Conservation (phyloP, 1,140 invertebrate species). For the Ceratoteleas bidentatus region DNA sequence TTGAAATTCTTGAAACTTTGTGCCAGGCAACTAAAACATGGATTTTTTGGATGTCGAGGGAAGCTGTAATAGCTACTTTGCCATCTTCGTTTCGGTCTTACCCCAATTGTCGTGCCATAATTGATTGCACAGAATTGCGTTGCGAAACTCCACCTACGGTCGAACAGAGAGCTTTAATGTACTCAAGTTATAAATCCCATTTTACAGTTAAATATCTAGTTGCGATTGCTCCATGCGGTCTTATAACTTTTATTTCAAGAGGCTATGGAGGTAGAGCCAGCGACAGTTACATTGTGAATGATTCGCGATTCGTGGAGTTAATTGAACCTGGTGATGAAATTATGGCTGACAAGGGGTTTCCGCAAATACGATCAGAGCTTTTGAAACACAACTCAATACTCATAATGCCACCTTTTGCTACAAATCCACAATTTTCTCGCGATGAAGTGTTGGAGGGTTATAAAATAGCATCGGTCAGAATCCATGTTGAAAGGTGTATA, state of each 20-base stretch:
- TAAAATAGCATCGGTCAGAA: not conserved
- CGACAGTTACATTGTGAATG: constrained; percentile 4
- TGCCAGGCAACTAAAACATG: constrained; percentile 35
- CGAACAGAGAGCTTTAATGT: constrained; percentile 10
- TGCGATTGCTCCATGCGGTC: not conserved
- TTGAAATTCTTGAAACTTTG: constrained; percentile 19
- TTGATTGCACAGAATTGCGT: constrained; percentile 7
- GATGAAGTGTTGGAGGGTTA: not conserved
- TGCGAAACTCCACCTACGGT: constrained; percentile 2
- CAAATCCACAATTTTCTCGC: not conserved
- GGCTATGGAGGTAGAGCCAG: constrained; percentile 1
- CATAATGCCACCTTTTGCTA: constrained; percentile 1
- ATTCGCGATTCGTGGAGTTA: not conserved
- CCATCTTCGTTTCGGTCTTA: not conserved
- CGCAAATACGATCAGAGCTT: constrained; percentile 3
- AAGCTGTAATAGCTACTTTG: not conserved
- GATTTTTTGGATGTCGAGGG: constrained; percentile 1
- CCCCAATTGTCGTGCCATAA: constrained; percentile 5
- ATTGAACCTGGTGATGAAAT: constrained; percentile 28
- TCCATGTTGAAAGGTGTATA: not conserved
- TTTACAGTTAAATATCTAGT: constrained; percentile 7
- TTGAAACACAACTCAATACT: not conserved
- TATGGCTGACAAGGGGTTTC: constrained; percentile 39
- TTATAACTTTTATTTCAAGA: constrained; percentile 3
- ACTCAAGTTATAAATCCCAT: not conserved